These are phyloP conservation scores for Spisula solida DNA, from an alignment of 2,888 invertebrate species.

Conservation along the genomic window DNA sequence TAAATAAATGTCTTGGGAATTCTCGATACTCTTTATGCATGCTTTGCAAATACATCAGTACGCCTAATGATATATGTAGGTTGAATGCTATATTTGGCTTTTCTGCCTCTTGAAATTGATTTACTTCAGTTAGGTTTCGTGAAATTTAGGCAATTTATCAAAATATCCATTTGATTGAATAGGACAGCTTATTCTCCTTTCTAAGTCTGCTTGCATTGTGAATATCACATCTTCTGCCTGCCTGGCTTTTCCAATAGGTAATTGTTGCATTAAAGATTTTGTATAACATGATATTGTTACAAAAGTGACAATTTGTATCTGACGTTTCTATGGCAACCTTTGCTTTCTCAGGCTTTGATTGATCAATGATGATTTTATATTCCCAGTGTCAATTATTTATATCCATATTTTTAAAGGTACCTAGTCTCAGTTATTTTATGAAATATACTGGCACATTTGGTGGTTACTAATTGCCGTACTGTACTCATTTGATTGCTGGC, in stretches of 20 bases:
- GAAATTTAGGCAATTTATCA: conserved; percentile 27
- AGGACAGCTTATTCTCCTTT: background rate
- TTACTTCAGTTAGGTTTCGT: conserved; percentile 1
- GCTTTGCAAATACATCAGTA: background rate
- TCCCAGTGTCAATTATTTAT: no score
- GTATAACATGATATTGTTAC: background rate
- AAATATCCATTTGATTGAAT: conserved; percentile 5
- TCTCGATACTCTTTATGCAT: background rate
- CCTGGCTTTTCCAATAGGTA: background rate
- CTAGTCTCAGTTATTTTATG: no score
- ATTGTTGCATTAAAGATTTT: background rate
- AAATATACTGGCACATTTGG: no score
- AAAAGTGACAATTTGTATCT: background rate
- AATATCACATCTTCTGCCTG: background rate
- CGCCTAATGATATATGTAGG: background rate
- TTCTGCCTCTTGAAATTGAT: background rate
- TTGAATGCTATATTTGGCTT: background rate
- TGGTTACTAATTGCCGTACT: no score
- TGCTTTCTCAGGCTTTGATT: background rate
- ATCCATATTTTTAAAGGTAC: no score
- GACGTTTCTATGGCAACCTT: background rate
- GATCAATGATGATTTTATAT: conserved; percentile 22
- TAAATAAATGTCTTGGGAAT: conserved; percentile 4
- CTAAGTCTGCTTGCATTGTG: background rate
- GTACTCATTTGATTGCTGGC: no score